These are phyloP conservation scores for Cheilosia impressa DNA, from an alignment of 2,888 invertebrate genomes.

Conservation along the genomic window DNA sequence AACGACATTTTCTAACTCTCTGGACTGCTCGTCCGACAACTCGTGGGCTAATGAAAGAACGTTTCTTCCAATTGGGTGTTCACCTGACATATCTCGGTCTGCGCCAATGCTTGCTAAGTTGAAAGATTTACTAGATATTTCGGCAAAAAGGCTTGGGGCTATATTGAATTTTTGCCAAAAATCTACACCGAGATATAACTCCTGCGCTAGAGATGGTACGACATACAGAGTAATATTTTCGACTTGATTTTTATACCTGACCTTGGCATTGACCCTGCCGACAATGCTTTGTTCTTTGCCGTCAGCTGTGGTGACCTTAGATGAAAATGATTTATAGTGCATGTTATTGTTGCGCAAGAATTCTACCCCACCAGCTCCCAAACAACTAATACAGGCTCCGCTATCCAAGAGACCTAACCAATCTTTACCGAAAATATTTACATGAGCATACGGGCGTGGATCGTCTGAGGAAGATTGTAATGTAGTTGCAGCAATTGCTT, in stretches of 20 bases:
- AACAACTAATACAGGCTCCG: constrained; percentile 3
- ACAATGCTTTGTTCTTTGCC: background rate
- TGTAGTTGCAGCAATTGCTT: constrained; percentile 15
- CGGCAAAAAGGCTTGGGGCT: constrained; percentile 1
- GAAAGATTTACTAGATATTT: background rate
- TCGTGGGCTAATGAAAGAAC: constrained; percentile 1
- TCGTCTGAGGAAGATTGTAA: background rate
- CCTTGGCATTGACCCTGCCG: background rate
- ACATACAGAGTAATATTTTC: background rate
- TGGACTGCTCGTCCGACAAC: background rate
- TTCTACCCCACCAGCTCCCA: background rate
- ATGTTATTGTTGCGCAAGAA: background rate
- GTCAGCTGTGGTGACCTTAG: background rate
- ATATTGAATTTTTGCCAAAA: constrained; percentile 13
- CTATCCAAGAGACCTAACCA: constrained; percentile 9
- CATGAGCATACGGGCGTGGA: background rate
- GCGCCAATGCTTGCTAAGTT: background rate
- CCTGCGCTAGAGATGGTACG: background rate
- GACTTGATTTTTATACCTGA: background rate
- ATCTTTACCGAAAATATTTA: background rate
- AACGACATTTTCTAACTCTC: background rate
- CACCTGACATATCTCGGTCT: background rate
- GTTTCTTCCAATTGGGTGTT: background rate
- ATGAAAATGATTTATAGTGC: background rate
- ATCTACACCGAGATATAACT: background rate